Evolutionary conservation across 2,888 invertebrate genomes (phyloP).

Genomic region (Anodontia alba): DNA sequence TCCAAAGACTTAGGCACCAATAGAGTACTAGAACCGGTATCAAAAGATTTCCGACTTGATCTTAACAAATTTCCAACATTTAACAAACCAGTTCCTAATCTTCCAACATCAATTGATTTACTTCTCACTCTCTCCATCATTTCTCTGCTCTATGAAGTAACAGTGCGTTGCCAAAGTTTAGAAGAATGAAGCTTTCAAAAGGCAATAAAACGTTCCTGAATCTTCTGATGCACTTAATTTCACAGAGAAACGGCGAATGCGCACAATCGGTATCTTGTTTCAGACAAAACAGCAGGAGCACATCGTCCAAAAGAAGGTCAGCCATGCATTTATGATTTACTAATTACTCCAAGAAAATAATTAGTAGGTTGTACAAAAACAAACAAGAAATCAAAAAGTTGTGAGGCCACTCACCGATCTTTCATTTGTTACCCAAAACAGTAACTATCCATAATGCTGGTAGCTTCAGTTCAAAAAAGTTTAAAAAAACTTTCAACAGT

Average conservation of each 20-base stretch:
- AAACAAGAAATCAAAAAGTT: too few species aligned
- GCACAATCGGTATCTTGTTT: too few species aligned
- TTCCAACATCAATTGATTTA: neutral
- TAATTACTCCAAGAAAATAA: too few species aligned
- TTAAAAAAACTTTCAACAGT: too few species aligned
- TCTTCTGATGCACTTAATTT: neutral
- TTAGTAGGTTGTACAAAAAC: too few species aligned
- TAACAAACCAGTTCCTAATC: neutral
- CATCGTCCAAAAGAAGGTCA: too few species aligned
- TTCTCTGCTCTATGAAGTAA: neutral
- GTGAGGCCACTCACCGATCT: too few species aligned
- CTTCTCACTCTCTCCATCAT: neutral
- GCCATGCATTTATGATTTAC: too few species aligned
- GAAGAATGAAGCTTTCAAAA: neutral
- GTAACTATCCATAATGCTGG: too few species aligned
- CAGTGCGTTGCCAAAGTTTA: neutral
- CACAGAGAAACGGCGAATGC: neutral
- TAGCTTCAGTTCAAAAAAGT: too few species aligned
- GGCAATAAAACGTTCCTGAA: neutral
- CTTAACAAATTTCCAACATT: neutral
- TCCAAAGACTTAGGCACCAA: neutral
- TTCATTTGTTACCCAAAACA: too few species aligned
- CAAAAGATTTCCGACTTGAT: neutral
- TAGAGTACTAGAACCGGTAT: neutral
- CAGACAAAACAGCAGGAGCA: too few species aligned